Conservation (phyloP, 2,797 vertebrate species). For the Helicolenus hilgendorfi region DNA sequence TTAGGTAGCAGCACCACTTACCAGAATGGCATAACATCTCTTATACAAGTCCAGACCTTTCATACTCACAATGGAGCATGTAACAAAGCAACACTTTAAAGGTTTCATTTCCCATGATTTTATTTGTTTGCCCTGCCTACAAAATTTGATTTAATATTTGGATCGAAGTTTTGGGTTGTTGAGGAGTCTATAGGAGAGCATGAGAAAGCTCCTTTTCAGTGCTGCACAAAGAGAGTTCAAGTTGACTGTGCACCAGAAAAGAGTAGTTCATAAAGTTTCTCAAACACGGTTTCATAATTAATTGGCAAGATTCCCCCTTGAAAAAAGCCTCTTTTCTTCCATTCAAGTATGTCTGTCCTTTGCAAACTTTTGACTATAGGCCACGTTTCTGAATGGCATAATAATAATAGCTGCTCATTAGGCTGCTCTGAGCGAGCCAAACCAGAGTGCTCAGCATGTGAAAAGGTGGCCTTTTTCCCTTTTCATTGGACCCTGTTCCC, state of each 20-base stretch:
- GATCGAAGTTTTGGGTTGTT: too few species aligned
- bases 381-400: neutral
- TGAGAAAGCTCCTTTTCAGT: neutral
- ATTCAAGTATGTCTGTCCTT: slow-evolving; percentile 15
- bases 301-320: neutral
- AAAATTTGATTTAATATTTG: neutral
- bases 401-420: neutral
- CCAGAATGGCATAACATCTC: neutral
- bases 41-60: neutral
- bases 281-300: neutral
- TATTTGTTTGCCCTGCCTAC: neutral
- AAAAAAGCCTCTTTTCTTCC: neutral
- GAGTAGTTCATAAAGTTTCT: slow-evolving; percentile 1
- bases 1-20: neutral
- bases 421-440: neutral
- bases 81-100: neutral
- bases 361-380: too few species aligned
- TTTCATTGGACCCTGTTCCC: too few species aligned
- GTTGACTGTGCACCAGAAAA: neutral
- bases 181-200: neutral
- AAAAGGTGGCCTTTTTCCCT: too few species aligned
- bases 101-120: neutral
- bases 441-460: neutral
- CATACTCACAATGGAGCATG: neutral
- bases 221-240: neutral